phyloP scores from a whole-genome alignment of 2,888 invertebrate genomes.

The Bedellia somnulentella region DNA sequence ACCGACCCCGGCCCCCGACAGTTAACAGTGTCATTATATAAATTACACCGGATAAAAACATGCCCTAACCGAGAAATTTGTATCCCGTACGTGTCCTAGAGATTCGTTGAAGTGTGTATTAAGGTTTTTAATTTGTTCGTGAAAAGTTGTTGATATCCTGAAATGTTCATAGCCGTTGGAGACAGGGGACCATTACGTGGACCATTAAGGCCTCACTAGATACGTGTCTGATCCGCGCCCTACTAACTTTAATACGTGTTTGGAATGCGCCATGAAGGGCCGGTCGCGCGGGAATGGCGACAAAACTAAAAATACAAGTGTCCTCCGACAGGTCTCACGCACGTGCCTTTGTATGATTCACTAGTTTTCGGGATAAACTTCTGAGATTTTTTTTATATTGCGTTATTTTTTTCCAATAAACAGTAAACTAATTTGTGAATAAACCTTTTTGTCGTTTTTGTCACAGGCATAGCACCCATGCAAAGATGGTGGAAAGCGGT shows the following conservation, averaged over 20 bases:
- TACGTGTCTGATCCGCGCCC: slow-evolving; percentile 50
- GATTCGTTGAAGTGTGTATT: slow-evolving; percentile 20
- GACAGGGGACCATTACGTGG: slow-evolving; percentile 36
- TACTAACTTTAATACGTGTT: slow-evolving; percentile 48
- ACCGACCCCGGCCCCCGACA: too few relatives aligned
- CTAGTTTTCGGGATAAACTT: too few relatives aligned
- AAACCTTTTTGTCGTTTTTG: slow-evolving; percentile 12
- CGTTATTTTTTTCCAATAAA: too few relatives aligned
- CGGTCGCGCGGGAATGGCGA: too few relatives aligned
- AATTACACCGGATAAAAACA: too few relatives aligned
- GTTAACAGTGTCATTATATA: too few relatives aligned
- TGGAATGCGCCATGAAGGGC: slow-evolving; percentile 19
- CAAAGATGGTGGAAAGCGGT: slow-evolving; percentile 78
- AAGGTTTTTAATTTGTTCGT: slow-evolving; percentile 50
- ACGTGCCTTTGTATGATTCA: too few relatives aligned
- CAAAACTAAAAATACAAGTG: too few relatives aligned
- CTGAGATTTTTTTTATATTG: too few relatives aligned
- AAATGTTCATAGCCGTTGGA: slow-evolving; percentile 37
- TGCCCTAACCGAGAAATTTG: too few relatives aligned
- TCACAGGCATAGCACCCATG: slow-evolving; percentile 72
- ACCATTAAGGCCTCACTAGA: slow-evolving; percentile 36
- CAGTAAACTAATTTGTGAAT: too few relatives aligned
- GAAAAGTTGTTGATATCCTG: slow-evolving; percentile 22
- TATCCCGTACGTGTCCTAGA: too few relatives aligned
- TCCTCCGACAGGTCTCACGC: slow-evolving; percentile 7